These are phyloP conservation scores for Drosophila bocqueti DNA, from an alignment of 1,140 invertebrate species.

Conservation along the genomic window DNA sequence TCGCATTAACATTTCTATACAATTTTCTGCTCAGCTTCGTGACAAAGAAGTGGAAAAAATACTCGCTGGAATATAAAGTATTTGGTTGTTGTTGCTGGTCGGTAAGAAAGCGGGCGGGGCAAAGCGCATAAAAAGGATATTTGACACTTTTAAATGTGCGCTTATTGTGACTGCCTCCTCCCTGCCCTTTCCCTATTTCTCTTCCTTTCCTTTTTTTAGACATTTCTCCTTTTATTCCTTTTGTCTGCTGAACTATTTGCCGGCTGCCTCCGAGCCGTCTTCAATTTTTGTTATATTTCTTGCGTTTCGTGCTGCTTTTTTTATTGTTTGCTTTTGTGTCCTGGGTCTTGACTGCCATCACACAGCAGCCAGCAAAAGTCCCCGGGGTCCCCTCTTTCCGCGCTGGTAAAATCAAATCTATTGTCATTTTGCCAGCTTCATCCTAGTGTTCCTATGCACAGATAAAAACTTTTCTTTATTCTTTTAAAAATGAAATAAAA, in stretches of 20 bases:
- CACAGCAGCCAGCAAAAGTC: conserved; percentile 38
- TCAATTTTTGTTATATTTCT: conserved; percentile 83
- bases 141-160: conserved; percentile 84
- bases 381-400: conserved; percentile 39
- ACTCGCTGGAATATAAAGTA: conserved; percentile 72
- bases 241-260: conserved; percentile 80
- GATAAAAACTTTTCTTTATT: background rate
- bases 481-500: too few relatives aligned
- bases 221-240: conserved; percentile 44
- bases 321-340: conserved; percentile 81
- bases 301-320: conserved; percentile 47
- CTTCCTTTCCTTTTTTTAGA: conserved; percentile 19
- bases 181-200: conserved; percentile 2
- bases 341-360: conserved; percentile 68
- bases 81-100: conserved; percentile 56
- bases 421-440: conserved; percentile 78
- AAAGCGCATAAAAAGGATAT: conserved; percentile 83
- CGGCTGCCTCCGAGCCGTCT: conserved; percentile 62
- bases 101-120: conserved; percentile 47
- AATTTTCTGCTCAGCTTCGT: conserved; percentile 78
- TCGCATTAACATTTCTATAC: conserved; percentile 84
- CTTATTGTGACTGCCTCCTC: conserved; percentile 71
- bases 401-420: conserved; percentile 77
- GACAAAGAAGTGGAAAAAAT: conserved; percentile 60
- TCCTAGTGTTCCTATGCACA: conserved; percentile 24